A percentile compares a stretch with the other conserved stretches of the same genome.
These are phyloP conservation scores for Apotomis capreana DNA, from an alignment of 2,888 invertebrate species.

Conservation along the genomic window DNA sequence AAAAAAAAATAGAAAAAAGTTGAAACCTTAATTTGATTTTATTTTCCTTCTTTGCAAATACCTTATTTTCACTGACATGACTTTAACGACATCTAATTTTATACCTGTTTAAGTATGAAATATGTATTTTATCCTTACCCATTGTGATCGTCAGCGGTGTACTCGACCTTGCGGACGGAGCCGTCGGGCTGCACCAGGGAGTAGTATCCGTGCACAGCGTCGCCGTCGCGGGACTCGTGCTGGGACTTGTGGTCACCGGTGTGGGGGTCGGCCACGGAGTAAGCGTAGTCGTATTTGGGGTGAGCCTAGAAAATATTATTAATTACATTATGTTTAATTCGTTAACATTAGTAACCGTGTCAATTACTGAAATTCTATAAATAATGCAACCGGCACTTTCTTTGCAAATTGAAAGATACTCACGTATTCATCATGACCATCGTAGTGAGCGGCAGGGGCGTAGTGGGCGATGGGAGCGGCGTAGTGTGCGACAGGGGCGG, in stretches of 20 bases:
- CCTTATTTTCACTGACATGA: too few species aligned
- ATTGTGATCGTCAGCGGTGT: conserved; percentile 75
- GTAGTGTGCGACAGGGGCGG: conserved; percentile 46
- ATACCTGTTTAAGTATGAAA: background rate
- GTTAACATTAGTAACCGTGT: too few species aligned
- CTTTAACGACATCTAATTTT: too few species aligned
- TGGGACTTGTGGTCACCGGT: conserved; percentile 83
- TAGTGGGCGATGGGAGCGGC: conserved; percentile 45
- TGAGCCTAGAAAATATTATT: conserved; percentile 56
- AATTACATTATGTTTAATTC: background rate
- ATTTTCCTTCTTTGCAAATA: too few species aligned
- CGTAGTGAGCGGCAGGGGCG: conserved; percentile 47
- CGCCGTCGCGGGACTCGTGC: conserved; percentile 80
- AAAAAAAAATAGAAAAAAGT: too few species aligned
- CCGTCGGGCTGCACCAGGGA: conserved; percentile 82
- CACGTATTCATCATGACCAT: conserved; percentile 53
- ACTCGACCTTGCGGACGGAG: conserved; percentile 81
- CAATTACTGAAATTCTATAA: too few species aligned
- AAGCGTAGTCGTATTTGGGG: conserved; percentile 75
- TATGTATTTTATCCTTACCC: conserved; percentile 66
- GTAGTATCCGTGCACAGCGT: conserved; percentile 84
- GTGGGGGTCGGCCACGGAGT: conserved; percentile 82
- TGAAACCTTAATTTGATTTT: too few species aligned
- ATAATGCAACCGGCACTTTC: too few species aligned
- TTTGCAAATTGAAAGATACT: conserved; percentile 32